phyloP scores from a whole-genome alignment of 2,797 vertebrate genomes.

The Gadopsis bispinosus region DNA sequence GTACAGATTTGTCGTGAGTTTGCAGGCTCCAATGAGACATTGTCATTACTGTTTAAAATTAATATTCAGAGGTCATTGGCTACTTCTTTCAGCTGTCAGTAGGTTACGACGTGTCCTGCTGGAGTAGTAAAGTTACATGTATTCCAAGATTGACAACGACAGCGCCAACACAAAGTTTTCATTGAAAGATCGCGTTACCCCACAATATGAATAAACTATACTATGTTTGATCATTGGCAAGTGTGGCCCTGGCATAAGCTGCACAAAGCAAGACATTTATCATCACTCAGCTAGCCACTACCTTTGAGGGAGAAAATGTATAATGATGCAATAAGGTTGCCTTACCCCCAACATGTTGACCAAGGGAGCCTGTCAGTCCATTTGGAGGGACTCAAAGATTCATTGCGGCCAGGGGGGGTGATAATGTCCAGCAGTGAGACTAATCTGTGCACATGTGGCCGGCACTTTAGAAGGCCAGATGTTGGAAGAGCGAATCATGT shows the following conservation, averaged over 20 bases:
- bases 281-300: constrained; percentile 32
- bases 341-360: constrained; percentile 43
- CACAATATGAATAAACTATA: constrained; percentile 41
- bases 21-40: neutral
- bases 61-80: constrained; percentile 17
- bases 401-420: constrained; percentile 38
- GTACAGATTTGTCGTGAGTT: neutral
- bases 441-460: constrained; percentile 74
- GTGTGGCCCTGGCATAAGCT: neutral
- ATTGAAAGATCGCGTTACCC: constrained; percentile 20
- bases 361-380: constrained; percentile 42
- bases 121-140: constrained; percentile 24
- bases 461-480: constrained; percentile 79
- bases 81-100: constrained; percentile 21
- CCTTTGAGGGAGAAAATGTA: constrained; percentile 24
- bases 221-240: constrained; percentile 27
- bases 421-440: constrained; percentile 73
- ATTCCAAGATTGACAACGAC: constrained; percentile 39
- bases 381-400: constrained; percentile 51
- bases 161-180: constrained; percentile 53
- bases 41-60: neutral
- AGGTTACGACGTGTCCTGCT: constrained; percentile 7
- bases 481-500: constrained; percentile 59
- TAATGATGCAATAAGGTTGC: constrained; percentile 45
- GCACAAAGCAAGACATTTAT: constrained; percentile 47